Base-by-base conservation (phyloP, 2,113 vertebrate genomes). In the Perccottus glenii region DNA sequence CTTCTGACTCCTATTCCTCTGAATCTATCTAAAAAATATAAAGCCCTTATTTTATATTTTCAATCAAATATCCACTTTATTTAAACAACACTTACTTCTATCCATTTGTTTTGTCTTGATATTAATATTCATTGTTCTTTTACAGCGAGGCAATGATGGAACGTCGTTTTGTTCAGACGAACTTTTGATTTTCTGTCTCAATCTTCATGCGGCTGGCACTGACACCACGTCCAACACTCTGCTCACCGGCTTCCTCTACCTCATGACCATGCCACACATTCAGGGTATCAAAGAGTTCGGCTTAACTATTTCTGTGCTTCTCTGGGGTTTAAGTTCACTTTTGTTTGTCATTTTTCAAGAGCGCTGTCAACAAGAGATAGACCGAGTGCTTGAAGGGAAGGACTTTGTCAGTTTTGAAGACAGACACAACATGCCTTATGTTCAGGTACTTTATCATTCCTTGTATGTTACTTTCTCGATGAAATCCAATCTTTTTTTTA, bases 141-240 rank as follows among this genome's bases (percentile, higher is more conserved):
- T 45, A 14, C 38, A 81, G 65, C 71, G 67, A 62, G 73, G 64
- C 9, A 8, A 70, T 7, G 64, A 71, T n/a, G 53, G 15, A 50
- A 78, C 65, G 0, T 53, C 59, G 3, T 81, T 71, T 61, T 70
- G 69, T 44, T 50, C 78, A 36, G 49, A 83, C 9, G 77, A 81
- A 40, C 75, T 86, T n/a, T 66, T 52, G 53, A 60, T 51, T 9
- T 46, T 38, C 38, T 1, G 75, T 42, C 16, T 81, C 48, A 75
- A 70, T 60, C 61, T 81, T 38, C 75, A 73, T 42, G 45, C 66
- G 10, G 83, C 74, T 27, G 83, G 77, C 40, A 78, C 73, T 11
- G 83, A 83, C 49, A 14, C 80, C 0, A 70, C 74, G 4, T 64
- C 77, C 49, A 80, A 72, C 71, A 75, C 64, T 6, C 6, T 78